phyloP scores from a whole-genome alignment of 2,888 invertebrate genomes.

The Lycia hirtaria region DNA sequence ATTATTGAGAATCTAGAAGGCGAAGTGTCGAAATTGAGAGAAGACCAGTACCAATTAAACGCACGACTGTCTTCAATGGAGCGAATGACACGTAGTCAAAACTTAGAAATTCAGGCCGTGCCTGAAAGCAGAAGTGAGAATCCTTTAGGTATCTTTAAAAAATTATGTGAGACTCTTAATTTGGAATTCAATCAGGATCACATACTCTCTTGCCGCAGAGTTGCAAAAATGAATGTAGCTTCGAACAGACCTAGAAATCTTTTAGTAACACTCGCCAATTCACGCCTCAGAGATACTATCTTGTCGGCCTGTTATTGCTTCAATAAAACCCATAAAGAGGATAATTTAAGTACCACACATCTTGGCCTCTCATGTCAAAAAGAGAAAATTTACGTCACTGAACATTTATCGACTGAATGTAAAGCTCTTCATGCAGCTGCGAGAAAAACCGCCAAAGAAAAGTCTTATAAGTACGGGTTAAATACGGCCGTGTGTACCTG shows the following conservation, averaged over 20 bases:
- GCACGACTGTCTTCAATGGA: conserved; percentile 9
- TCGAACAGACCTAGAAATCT: background rate
- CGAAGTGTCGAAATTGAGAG: background rate
- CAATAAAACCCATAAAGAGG: background rate
- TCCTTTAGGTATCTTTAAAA: background rate
- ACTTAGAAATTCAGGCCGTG: conserved; percentile 20
- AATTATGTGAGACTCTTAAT: background rate
- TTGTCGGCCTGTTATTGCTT: background rate
- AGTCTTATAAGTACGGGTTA: background rate
- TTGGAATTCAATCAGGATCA: background rate
- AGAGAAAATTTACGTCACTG: background rate
- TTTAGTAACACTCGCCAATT: background rate
- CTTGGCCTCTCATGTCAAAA: background rate
- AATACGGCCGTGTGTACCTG: background rate
- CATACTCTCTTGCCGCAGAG: background rate
- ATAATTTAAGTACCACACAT: background rate
- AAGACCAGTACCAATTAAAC: background rate
- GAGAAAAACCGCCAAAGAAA: background rate
- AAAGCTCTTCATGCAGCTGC: conserved; percentile 2
- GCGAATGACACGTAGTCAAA: conserved; percentile 11
- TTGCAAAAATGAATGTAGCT: background rate
- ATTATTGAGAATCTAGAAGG: too few species aligned
- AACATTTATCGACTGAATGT: background rate
- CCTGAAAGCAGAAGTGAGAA: conserved; percentile 2
- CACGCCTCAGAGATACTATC: background rate